Evolutionary conservation across 2,888 invertebrate species (phyloP).

Genomic region (Caprella mutica): DNA sequence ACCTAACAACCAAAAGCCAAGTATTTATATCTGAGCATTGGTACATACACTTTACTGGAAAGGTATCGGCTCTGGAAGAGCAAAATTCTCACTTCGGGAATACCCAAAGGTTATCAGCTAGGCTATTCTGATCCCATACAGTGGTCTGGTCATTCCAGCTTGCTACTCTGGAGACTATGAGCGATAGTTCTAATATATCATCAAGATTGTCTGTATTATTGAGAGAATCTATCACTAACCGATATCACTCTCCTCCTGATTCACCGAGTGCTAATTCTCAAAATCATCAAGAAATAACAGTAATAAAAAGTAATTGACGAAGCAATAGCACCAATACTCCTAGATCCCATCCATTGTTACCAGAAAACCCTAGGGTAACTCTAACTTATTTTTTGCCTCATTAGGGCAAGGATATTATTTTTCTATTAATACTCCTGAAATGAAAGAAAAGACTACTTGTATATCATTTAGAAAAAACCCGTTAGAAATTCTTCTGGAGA

Average conservation of each 20-base stretch:
- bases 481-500: constrained; percentile 21
- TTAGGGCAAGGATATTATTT: constrained; percentile 30
- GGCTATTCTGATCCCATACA: constrained; percentile 45
- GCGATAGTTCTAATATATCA: constrained; percentile 65
- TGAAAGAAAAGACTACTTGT: background rate
- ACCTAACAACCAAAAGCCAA: constrained; percentile 37
- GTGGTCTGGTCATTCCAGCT: constrained; percentile 59
- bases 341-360: background rate
- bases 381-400: constrained; percentile 16
- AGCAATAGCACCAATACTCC: background rate
- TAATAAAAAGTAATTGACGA: background rate
- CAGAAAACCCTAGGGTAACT: constrained; percentile 4
- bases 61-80: constrained; percentile 41
- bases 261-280: constrained; percentile 3
- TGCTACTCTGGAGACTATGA: constrained; percentile 69
- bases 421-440: constrained; percentile 28
- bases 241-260: constrained; percentile 6
- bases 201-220: constrained; percentile 44
- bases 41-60: constrained; percentile 42
- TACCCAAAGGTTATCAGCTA: constrained; percentile 9
- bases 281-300: no score
- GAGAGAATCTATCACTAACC: constrained; percentile 12
- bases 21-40: constrained; percentile 29
- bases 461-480: background rate
- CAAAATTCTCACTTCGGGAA: constrained; percentile 29